These are phyloP conservation scores for Shargacucullia verbasci DNA, from an alignment of 2,888 invertebrate genomes.

Conservation along the genomic window DNA sequence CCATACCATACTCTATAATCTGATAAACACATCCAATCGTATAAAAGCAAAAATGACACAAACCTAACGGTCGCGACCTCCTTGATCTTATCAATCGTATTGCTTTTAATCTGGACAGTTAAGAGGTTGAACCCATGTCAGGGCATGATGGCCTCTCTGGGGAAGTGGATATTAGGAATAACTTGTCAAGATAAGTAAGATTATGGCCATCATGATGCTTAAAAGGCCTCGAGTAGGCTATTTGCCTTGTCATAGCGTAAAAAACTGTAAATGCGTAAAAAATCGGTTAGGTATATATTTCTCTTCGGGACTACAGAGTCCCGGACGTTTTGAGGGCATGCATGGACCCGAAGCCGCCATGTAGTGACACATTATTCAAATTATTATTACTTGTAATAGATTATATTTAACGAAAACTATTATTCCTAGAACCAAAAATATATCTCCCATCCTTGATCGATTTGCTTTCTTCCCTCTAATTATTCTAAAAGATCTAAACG, in stretches of 20 bases:
- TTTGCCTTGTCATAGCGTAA: slow-evolving; percentile 16
- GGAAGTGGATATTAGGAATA: slow-evolving; percentile 27
- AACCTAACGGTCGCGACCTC: neutral
- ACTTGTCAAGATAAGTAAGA: slow-evolving; percentile 26
- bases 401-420: too few relatives aligned
- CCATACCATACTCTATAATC: neutral
- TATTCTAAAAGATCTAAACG: neutral
- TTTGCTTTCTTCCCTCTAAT: slow-evolving; percentile 17
- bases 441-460: neutral
- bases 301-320: too few relatives aligned
- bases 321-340: too few relatives aligned
- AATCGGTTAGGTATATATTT: too few relatives aligned
- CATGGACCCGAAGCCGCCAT: too few relatives aligned
- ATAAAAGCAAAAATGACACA: slow-evolving; percentile 23
- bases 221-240: slow-evolving; percentile 4
- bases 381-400: too few relatives aligned
- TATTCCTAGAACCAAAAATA: too few relatives aligned
- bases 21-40: neutral
- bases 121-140: slow-evolving; percentile 48
- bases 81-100: slow-evolving; percentile 31
- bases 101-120: slow-evolving; percentile 40
- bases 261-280: too few relatives aligned
- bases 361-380: too few relatives aligned
- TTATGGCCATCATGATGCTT: slow-evolving; percentile 15
- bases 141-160: slow-evolving; percentile 29